These are phyloP conservation scores for Agelastica alni DNA, from an alignment of 2,888 invertebrate species.

Conservation along the genomic window DNA sequence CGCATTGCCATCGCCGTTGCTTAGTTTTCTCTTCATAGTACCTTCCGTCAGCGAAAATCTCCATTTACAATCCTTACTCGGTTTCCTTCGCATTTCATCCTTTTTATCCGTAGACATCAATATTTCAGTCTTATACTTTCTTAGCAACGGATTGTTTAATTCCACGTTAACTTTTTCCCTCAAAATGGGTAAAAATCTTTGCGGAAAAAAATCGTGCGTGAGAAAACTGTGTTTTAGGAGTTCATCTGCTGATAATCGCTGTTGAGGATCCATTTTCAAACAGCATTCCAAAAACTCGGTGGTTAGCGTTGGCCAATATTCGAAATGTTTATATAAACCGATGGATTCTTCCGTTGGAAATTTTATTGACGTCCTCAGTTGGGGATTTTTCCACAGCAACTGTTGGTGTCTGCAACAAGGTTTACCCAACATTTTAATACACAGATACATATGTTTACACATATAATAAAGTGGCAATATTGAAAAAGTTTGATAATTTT, in stretches of 20 bases:
- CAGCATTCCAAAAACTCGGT: slow-evolving; percentile 59
- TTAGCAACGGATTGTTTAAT: slow-evolving; percentile 62
- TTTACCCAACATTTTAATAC: too few relatives aligned
- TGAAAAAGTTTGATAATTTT: too few relatives aligned
- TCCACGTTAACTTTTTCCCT: slow-evolving; percentile 68
- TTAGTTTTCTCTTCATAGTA: slow-evolving; percentile 49
- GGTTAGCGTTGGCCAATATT: slow-evolving; percentile 55
- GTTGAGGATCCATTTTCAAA: slow-evolving; percentile 67
- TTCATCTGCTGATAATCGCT: slow-evolving; percentile 65
- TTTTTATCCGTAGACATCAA: slow-evolving; percentile 52
- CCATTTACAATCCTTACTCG: neutral
- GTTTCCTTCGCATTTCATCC: slow-evolving; percentile 39
- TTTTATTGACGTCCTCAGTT: slow-evolving; percentile 55
- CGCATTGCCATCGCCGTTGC: slow-evolving; percentile 39
- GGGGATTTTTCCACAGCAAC: slow-evolving; percentile 56
- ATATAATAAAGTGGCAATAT: too few relatives aligned
- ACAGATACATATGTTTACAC: too few relatives aligned
- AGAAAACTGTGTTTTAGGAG: slow-evolving; percentile 59
- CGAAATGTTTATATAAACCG: slow-evolving; percentile 53
- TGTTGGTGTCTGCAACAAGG: slow-evolving; percentile 58
- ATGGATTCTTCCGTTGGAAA: slow-evolving; percentile 38
- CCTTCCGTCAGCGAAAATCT: slow-evolving; percentile 48
- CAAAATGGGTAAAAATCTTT: slow-evolving; percentile 68
- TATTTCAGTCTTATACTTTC: slow-evolving; percentile 53
- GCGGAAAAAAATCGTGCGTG: slow-evolving; percentile 60